Evolutionary conservation across 1,140 invertebrate genomes (phyloP), one percentile per base, ranked within the genome.

Genomic region (Pogonomyrmex californicus): DNA sequence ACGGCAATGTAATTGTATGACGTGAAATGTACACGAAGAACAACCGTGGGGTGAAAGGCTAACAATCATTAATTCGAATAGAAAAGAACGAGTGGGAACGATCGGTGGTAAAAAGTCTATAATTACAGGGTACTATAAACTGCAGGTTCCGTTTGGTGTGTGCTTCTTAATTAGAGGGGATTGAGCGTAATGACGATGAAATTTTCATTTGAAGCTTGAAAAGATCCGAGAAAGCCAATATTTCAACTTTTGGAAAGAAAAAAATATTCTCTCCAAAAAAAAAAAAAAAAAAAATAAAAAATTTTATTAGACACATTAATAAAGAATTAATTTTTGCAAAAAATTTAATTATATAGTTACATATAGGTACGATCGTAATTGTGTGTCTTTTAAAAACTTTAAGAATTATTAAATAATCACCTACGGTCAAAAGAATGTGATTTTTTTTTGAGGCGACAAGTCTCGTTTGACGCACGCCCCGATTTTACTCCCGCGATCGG

Each of bases 21-120:
- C 9, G 79, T 73, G 66, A 82, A 82, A 73, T 75, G 79, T 83
- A 83, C 68, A 62, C 79, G 47, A 44, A 60, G 14, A 75, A 30
- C 23, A 33, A 73, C 30, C 41, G 44, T 38, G 63, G 66, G 79
- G 54, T 73, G 79, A 83, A 83, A 83, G 54, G 68, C 79, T 83
- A 83, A 83, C 79, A 75, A 60, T 73, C 79, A 68, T 58, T 75
- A 83, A 83, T 83, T 73, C 41, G 51, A 12, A 23, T 47, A n/a
- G 41, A 38, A 83, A 83, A 83, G 79, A 83, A 73, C 30, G 66
- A 71, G 41, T n/a, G 54, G 33, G 38, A 47, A 58, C 79, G 79
- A 82, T 58, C 66, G 66, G 30, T 73, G 66, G 66, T 38, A 68
- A 62, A 66, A 60, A 73, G 70, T 60, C 79, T 49, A 60, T 83